Base-by-base conservation (phyloP, 2,888 invertebrate genomes). In the Cosmia pyralina region DNA sequence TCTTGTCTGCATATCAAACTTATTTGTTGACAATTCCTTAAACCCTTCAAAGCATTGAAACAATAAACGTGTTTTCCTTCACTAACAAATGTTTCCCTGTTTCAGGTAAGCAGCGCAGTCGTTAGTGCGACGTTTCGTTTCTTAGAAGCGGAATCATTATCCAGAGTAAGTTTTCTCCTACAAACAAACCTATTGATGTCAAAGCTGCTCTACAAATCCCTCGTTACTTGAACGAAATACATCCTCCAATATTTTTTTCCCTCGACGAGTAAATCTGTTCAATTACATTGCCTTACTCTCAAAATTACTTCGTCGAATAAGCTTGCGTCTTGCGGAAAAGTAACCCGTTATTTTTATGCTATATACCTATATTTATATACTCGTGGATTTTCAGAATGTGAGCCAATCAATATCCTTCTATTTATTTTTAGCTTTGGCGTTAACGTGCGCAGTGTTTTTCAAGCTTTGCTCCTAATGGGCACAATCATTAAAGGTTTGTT, bases 101-200 rank as follows among this genome's bases (percentile, higher is more conserved):
- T 87, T 83, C 92, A 93, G 93, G 93, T 93, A 92, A 92, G 92
- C 85, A 77, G 78, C 84, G 80, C 81, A 85, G 78, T 88, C 88
- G 84, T 89, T 88, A 88, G 79, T 75, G 82, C 72, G 72, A 77
- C 83, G 81, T 79, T 84, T 81, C 82, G 74, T 87, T 85, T 82
- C 87, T 72, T 70, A 79, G 80, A 83, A 86, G 82, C 72, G 69
- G n/a, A 76, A 78, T 84, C 87, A 85, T 89, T 89, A 88, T 85
- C 75, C 81, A 66, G 79, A 77, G 91, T 90, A 88, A 89, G 90
- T 90, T 88, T 84, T 72, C 79, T 78, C 59, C 75, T 75, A 79
- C 84, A 87, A 86, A 87, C 85, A 86, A 85, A 82, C 78, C 83
- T 83, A 88, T 88, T 85, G 87, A 88, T 89, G 83, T 88, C 87